These are phyloP conservation scores for Etia nguti DNA, from an alignment of 2,113 vertebrate species.

Conservation along the genomic window DNA sequence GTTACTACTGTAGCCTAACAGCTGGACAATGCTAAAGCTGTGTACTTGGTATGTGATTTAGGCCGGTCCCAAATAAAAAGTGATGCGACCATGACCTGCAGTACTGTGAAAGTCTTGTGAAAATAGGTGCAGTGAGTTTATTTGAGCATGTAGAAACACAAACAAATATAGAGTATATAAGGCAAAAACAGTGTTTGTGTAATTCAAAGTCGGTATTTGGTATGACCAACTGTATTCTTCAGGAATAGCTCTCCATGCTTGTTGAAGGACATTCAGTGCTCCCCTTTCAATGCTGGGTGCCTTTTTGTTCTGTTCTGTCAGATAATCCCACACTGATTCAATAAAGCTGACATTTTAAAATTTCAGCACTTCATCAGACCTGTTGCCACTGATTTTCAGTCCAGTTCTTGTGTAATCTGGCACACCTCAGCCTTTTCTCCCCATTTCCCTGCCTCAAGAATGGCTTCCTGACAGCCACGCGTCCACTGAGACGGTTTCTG, in stretches of 20 bases:
- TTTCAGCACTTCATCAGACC: neutral
- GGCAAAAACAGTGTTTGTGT: fast-evolving
- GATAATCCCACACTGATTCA: neutral
- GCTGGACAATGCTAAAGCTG: no score
- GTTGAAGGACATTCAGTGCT: neutral
- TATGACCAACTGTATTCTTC: neutral
- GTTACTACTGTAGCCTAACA: no score
- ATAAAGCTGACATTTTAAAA: neutral
- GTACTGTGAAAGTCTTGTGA: fast-evolving
- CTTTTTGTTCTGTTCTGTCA: neutral
- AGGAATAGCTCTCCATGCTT: neutral
- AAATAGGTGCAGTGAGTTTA: neutral
- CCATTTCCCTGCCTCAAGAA: neutral
- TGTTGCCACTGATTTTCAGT: neutral
- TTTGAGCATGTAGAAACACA: neutral
- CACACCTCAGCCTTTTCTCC: neutral
- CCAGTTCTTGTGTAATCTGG: neutral
- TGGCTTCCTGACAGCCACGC: neutral
- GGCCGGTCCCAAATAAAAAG: no score
- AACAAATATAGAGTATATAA: fast-evolving
- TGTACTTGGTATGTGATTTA: no score
- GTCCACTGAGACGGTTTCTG: neutral
- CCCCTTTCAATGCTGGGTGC: neutral
- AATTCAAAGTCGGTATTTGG: neutral
- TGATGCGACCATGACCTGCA: neutral